Conservation (phyloP, 2,797 vertebrate species). For the Leucoraja ocellata region DNA sequence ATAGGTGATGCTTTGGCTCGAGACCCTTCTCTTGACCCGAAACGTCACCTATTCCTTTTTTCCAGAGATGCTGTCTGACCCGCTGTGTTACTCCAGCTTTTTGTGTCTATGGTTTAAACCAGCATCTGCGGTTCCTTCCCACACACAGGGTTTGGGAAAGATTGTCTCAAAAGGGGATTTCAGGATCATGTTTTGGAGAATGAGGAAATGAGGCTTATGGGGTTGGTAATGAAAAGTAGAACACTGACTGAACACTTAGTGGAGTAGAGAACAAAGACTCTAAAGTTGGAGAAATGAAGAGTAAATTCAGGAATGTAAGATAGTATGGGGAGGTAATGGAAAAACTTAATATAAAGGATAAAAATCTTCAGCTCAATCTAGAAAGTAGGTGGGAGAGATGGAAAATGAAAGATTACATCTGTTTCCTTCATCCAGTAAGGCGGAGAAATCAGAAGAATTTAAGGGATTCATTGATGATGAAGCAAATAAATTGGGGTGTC, state of each 20-base stretch:
- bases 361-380: not conserved
- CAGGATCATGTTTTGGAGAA: not conserved
- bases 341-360: not conserved
- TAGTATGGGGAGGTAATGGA: not conserved
- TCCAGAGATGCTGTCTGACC: no score
- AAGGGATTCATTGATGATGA: not conserved
- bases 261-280: not conserved
- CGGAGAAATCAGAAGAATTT: not conserved
- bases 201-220: not conserved
- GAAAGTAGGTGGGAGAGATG: no score
- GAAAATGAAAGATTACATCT: no score
- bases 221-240: not conserved
- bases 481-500: not conserved
- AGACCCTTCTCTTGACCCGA: no score
- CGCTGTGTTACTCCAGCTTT: no score
- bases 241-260: not conserved
- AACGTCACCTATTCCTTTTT: no score
- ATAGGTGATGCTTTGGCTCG: no score
- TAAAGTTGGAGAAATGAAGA: not conserved
- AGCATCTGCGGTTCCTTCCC: no score
- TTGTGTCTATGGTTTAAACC: no score
- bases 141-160: not conserved
- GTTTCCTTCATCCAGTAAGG: no score
- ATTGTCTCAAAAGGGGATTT: not conserved
- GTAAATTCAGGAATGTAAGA: no score